A percentile compares a stretch with the other conserved stretches of the same genome.
Conservation (phyloP, 2,888 invertebrate species). For the Epinotia demarniana region DNA sequence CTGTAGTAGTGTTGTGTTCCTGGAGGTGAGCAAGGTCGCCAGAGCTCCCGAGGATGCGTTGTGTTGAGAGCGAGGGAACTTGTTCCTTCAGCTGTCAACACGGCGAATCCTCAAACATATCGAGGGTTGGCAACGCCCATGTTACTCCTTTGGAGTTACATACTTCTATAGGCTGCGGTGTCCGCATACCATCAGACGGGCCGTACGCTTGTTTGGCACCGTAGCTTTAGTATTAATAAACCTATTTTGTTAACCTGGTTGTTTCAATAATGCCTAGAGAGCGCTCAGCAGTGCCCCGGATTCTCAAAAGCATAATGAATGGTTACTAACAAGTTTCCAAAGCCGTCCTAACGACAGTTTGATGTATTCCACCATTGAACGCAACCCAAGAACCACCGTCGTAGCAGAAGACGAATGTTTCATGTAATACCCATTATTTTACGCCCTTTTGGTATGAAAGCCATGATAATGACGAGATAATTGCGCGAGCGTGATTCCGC, state of each 20-base stretch:
- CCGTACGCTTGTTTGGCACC: no score
- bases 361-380: constrained; percentile 14
- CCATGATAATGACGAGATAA: constrained; percentile 37
- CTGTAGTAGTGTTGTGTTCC: no score
- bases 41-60: no score
- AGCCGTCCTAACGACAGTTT: constrained; percentile 24
- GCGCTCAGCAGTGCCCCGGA: background rate
- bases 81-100: no score
- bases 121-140: no score
- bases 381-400: background rate
- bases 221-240: no score
- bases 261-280: background rate
- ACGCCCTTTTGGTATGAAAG: constrained; percentile 7
- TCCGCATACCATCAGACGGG: no score
- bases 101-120: no score
- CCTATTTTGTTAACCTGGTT: background rate
- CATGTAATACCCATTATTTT: background rate
- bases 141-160: no score
- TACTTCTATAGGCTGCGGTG: no score
- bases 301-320: constrained; percentile 24
- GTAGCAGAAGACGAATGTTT: background rate
- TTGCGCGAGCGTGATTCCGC: constrained; percentile 42
- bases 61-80: no score
- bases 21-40: no score
- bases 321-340: constrained; percentile 12